Base-by-base conservation (phyloP, 2,888 invertebrate species). In the Salticus scenicus region DNA sequence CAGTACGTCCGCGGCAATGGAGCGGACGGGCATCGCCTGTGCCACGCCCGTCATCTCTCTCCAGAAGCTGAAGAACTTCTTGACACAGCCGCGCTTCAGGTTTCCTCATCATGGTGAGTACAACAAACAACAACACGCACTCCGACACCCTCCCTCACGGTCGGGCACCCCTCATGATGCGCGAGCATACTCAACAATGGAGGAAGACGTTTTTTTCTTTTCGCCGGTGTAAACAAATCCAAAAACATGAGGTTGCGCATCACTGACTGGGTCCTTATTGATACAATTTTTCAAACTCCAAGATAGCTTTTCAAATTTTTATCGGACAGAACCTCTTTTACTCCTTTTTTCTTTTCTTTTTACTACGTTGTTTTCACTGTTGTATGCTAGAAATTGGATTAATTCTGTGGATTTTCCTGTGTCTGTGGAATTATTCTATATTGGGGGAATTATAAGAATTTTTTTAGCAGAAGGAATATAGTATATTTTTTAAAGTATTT, bases 1-100 rank as follows among this genome's bases (percentile, higher is more conserved):
- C 71, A 66, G 75, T 66, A 71, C 78, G 20, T 73, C 78, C 42
- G 28, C 84, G 73, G 71, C 79, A 74, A 86, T 86, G 87, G 87
- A 87, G 51, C 66, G 87, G 31, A 76, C 86, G 67, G 87, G 83
- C 81, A 83, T 78, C 57, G 87, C 81, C 27, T 87, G 87, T 66
- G 88, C 87, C 66, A 88, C 89, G 51, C 89, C 89, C 74, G 89
- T 89, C 76, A 89, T 89, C 77, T 89, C 89, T 63, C 83, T 89
- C 72, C 88, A 88, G 87, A 89, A 89, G 85, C 82, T 89, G 78
- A 89, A 88, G 84, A 88, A 88, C 80, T 89, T 89, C 86, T 70
- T 89, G 47, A 82, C 88, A 71, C 89, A 89, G 81, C 89, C 89
- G 57, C 87, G 88, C 70, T 88, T 89, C 83, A 86, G 87, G 82